Percentiles rank a stretch among this genome's conserved stretches.
Conservation (phyloP, 2,797 vertebrate genomes). For the Petrocephalus schoutedeni region DNA sequence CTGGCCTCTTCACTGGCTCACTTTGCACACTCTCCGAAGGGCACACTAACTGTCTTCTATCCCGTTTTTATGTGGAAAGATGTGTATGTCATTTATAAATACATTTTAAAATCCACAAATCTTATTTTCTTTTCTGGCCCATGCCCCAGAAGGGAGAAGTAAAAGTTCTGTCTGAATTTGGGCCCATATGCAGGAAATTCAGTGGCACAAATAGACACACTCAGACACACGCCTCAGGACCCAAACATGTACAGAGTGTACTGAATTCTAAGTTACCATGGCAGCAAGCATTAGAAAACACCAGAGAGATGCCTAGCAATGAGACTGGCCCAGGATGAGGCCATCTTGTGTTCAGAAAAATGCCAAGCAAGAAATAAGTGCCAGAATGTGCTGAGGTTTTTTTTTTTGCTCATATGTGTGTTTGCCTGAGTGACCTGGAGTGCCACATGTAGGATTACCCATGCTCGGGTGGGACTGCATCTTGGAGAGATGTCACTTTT, state of each 20-base stretch:
- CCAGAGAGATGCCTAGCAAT: constrained; percentile 40
- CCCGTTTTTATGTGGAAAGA: neutral
- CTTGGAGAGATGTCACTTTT: constrained; percentile 15
- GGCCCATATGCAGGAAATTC: neutral
- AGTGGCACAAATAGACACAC: constrained; percentile 31
- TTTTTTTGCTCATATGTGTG: neutral
- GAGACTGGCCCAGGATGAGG: constrained; percentile 2
- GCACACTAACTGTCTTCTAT: neutral
- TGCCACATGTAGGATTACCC: neutral
- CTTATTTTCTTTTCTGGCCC: constrained; percentile 14
- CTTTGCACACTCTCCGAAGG: neutral
- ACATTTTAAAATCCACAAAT: neutral
- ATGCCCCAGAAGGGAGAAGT: neutral
- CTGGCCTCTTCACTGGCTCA: constrained; percentile 30
- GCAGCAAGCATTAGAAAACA: constrained; percentile 43
- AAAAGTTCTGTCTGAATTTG: neutral
- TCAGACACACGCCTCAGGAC: constrained; percentile 27
- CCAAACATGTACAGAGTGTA: constrained; percentile 20
- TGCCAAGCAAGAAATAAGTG: neutral
- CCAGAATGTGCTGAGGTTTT: neutral
- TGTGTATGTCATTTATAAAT: neutral
- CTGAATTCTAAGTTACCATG: constrained; percentile 47
- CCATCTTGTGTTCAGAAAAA: constrained; percentile 18
- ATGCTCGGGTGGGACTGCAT: constrained; percentile 21
- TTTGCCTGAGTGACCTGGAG: constrained; percentile 19